These are phyloP conservation scores for Semnornis frantzii DNA, from an alignment of 2,113 vertebrate genomes.

Conservation along the genomic window DNA sequence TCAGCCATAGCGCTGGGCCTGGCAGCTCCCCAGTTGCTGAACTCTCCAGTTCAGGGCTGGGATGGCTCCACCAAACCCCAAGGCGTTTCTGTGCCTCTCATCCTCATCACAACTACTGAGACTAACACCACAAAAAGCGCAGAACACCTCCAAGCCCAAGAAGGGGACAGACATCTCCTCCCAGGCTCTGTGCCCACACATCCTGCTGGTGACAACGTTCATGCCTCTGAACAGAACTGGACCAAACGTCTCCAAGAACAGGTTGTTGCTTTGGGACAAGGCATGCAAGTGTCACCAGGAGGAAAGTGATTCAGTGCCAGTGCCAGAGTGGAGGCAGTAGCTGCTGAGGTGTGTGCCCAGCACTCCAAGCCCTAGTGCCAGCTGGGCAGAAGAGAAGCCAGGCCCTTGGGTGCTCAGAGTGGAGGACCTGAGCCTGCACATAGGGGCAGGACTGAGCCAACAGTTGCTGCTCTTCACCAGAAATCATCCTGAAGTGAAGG, in stretches of 20 bases:
- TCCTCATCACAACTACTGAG: not conserved
- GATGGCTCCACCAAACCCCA: not conserved
- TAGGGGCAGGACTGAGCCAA: not conserved
- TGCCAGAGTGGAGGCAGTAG: not conserved
- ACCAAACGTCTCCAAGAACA: not conserved
- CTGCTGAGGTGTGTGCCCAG: rapidly evolving
- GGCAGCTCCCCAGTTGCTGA: not conserved
- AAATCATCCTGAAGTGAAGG: not conserved
- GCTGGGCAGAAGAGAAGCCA: not conserved
- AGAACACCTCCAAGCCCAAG: not conserved
- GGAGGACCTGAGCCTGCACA: not conserved
- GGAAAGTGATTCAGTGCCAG: not conserved
- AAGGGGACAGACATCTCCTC: not conserved
- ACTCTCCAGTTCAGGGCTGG: not conserved
- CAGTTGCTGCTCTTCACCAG: not conserved
- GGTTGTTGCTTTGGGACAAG: not conserved
- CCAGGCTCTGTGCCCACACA: not conserved
- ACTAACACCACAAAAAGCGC: not conserved
- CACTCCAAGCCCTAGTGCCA: not conserved
- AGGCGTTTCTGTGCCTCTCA: not conserved
- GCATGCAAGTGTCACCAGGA: not conserved
- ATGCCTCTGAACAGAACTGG: not conserved
- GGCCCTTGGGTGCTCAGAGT: not conserved
- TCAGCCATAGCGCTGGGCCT: rapidly evolving
- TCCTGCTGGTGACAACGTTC: not conserved